phyloP scores from a whole-genome alignment of 2,888 invertebrate species.

The Rapana venosa region DNA sequence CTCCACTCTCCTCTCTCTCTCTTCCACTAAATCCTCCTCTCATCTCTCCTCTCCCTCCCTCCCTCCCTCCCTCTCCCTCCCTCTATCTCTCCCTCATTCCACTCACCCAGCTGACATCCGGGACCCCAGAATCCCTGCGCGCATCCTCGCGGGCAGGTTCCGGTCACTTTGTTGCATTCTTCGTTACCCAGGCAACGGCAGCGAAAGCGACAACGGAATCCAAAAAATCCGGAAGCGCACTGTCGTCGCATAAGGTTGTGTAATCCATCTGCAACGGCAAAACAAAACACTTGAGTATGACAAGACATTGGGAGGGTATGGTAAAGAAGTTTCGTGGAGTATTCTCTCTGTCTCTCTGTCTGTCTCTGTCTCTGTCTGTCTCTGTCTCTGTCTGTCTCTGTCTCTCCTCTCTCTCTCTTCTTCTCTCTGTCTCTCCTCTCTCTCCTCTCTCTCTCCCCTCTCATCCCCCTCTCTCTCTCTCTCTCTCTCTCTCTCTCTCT shows the following conservation, averaged over 20 bases:
- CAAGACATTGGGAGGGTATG: not conserved
- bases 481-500: too few relatives aligned
- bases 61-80: too few relatives aligned
- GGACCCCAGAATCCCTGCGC: constrained; percentile 70
- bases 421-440: too few relatives aligned
- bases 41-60: too few relatives aligned
- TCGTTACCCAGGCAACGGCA: constrained; percentile 65
- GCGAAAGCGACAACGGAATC: constrained; percentile 67
- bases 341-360: not conserved
- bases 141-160: constrained; percentile 65
- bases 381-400: too few relatives aligned
- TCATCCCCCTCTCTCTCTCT: too few relatives aligned
- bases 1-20: not conserved
- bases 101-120: constrained; percentile 71
- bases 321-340: not conserved
- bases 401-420: too few relatives aligned
- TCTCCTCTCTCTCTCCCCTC: too few relatives aligned
- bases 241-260: constrained; percentile 58
- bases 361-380: not conserved
- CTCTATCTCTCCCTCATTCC: not conserved
- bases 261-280: constrained; percentile 59
- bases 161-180: constrained; percentile 67
- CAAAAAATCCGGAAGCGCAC: constrained; percentile 69
- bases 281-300: not conserved
- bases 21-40: too few relatives aligned